Conservation (phyloP, 2,797 vertebrate genomes). For the Enteromius radiatus region DNA sequence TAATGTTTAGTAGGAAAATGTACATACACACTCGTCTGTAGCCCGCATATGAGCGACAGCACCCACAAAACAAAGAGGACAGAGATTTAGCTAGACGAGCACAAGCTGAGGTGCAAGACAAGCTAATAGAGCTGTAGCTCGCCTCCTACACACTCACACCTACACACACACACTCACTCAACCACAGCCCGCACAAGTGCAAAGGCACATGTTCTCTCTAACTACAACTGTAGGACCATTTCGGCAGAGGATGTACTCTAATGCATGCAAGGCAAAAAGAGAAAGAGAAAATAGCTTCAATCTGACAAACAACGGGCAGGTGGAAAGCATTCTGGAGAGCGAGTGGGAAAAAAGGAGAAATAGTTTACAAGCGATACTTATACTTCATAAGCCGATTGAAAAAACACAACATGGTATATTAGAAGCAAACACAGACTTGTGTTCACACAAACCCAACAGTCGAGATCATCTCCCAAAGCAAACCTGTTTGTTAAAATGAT, state of each 20-base stretch:
- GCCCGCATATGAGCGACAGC: slow-evolving; percentile 65
- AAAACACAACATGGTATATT: slow-evolving; percentile 2
- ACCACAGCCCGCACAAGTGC: slow-evolving; percentile 11
- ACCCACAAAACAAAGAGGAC: slow-evolving; percentile 64
- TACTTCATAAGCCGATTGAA: not conserved
- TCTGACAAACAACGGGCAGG: slow-evolving; percentile 18
- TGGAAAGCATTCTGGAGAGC: slow-evolving; percentile 24
- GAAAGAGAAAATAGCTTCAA: slow-evolving; percentile 38
- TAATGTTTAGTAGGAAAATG: not conserved
- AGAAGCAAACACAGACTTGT: not conserved
- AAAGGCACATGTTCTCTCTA: slow-evolving; percentile 22
- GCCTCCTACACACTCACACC: slow-evolving; percentile 31
- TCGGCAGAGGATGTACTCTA: slow-evolving; percentile 23
- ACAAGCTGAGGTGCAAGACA: slow-evolving; percentile 14
- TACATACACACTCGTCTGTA: slow-evolving; percentile 29
- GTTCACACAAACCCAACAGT: slow-evolving; percentile 36
- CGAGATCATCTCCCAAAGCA: slow-evolving; percentile 37
- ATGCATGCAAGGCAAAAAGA: slow-evolving; percentile 10
- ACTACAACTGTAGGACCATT: slow-evolving; percentile 31
- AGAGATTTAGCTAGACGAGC: slow-evolving; percentile 49
- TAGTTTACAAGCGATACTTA: slow-evolving; percentile 19
- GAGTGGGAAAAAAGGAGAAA: slow-evolving; percentile 9
- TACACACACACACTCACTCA: slow-evolving; percentile 25
- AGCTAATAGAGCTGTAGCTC: slow-evolving; percentile 43
- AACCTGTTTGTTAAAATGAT: slow-evolving; percentile 60